These are phyloP conservation scores for Pteronotus mesoamericanus DNA, from an alignment of 2,797 vertebrate species.

Conservation along the genomic window DNA sequence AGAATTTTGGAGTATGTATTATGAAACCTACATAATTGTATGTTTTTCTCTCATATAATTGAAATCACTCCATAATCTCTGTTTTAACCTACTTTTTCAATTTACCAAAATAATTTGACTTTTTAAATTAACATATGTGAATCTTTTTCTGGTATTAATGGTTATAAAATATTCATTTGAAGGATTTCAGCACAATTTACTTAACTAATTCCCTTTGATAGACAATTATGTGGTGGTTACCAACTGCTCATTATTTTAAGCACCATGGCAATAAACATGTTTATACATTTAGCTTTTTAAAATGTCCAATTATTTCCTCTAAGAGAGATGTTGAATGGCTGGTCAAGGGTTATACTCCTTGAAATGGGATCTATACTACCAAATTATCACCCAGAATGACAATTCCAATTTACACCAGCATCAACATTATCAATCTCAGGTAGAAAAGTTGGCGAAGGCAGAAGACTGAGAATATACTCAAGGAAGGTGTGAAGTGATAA, in stretches of 20 bases:
- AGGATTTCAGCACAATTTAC: not conserved
- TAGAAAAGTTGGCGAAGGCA: not conserved
- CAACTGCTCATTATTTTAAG: not conserved
- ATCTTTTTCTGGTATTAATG: not conserved
- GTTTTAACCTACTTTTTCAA: not conserved
- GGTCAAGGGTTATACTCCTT: not conserved
- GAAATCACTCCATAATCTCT: not conserved
- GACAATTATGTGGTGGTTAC: not conserved
- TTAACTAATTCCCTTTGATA: not conserved
- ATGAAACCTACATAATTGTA: not conserved
- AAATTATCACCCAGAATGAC: not conserved
- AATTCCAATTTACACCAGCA: not conserved
- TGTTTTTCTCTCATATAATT: not conserved
- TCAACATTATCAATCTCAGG: not conserved
- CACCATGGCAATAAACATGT: not conserved
- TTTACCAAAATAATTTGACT: not conserved
- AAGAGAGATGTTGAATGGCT: not conserved
- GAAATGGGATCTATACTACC: not conserved
- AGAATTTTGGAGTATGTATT: not conserved
- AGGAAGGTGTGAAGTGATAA: not conserved
- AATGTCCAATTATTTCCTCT: not conserved
- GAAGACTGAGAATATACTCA: not conserved
- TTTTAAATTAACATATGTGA: not conserved
- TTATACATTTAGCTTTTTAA: not conserved
- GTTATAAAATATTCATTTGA: not conserved